Percentiles rank a stretch among this genome's conserved stretches.
phyloP scores from a whole-genome alignment of 2,888 invertebrate genomes.

The Zootermopsis nevadensis region DNA sequence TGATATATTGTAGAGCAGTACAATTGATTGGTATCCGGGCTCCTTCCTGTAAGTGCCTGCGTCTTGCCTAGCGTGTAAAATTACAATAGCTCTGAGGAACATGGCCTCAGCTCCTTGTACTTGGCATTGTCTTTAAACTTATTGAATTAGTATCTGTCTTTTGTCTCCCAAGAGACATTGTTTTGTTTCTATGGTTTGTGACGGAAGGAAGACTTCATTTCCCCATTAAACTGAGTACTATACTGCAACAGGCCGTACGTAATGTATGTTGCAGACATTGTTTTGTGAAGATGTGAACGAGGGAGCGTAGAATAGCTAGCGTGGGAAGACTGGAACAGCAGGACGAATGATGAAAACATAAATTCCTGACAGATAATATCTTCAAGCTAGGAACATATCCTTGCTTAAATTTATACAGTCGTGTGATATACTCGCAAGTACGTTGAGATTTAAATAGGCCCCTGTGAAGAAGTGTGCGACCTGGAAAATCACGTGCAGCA shows the following conservation, averaged over 20 bases:
- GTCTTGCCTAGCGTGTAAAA: not conserved
- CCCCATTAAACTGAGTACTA: not conserved
- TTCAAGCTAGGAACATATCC: too few relatives aligned
- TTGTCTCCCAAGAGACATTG: not conserved
- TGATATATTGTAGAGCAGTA: not conserved
- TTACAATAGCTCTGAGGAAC: not conserved
- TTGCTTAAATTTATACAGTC: too few relatives aligned
- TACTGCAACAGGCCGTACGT: not conserved
- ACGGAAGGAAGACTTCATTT: constrained; percentile 1
- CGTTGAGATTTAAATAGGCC: too few relatives aligned
- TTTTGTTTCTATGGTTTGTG: constrained; percentile 13
- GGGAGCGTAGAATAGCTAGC: too few relatives aligned
- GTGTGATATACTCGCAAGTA: too few relatives aligned
- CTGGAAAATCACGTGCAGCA: too few relatives aligned
- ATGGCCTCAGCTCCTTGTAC: not conserved
- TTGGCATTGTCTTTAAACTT: constrained; percentile 1
- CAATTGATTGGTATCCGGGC: not conserved
- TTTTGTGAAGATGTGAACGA: too few relatives aligned
- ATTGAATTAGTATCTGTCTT: constrained; percentile 8
- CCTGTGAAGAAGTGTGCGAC: too few relatives aligned
- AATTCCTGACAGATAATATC: too few relatives aligned
- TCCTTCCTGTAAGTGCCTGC: not conserved
- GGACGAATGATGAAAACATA: too few relatives aligned
- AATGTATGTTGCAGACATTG: too few relatives aligned
- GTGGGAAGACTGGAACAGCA: too few relatives aligned